Evolutionary conservation across 1,140 invertebrate genomes (phyloP).

Genomic region (Apocrypta bakeri): DNA sequence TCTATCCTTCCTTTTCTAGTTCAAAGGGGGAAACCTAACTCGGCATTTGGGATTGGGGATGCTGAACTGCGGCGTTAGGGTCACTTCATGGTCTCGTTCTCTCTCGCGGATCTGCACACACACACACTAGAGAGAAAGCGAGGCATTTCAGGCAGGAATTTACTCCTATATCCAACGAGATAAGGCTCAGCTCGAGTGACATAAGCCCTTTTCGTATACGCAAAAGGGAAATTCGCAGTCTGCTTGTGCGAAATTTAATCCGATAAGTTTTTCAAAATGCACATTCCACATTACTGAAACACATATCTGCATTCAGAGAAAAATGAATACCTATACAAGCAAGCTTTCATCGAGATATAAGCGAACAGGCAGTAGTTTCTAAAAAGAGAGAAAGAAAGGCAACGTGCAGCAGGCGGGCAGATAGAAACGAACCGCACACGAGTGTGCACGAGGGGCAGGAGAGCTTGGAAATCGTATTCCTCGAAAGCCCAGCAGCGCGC

Average conservation of each 20-base stretch:
- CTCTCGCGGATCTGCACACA: conserved; percentile 55
- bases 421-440: conserved; percentile 4
- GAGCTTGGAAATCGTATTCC: conserved; percentile 39
- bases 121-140: conserved; percentile 47
- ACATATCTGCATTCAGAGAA: too few relatives aligned
- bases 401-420: too few relatives aligned
- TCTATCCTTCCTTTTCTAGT: conserved; percentile 2
- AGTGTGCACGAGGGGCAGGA: neutral
- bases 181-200: neutral
- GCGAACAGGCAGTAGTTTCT: neutral
- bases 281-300: neutral
- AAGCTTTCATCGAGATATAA: neutral
- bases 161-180: neutral
- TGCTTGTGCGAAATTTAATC: too few relatives aligned
- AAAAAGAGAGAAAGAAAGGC: too few relatives aligned
- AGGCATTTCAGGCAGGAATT: conserved; percentile 43
- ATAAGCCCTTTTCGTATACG: neutral
- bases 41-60: conserved; percentile 57
- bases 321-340: neutral
- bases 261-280: too few relatives aligned
- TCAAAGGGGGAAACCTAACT: conserved; percentile 52
- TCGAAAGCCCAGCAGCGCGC: conserved; percentile 2
- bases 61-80: conserved; percentile 60
- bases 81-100: conserved; percentile 73
- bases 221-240: too few relatives aligned